phyloP scores from a whole-genome alignment of 2,113 vertebrate genomes.

The Apodemus sylvaticus region DNA sequence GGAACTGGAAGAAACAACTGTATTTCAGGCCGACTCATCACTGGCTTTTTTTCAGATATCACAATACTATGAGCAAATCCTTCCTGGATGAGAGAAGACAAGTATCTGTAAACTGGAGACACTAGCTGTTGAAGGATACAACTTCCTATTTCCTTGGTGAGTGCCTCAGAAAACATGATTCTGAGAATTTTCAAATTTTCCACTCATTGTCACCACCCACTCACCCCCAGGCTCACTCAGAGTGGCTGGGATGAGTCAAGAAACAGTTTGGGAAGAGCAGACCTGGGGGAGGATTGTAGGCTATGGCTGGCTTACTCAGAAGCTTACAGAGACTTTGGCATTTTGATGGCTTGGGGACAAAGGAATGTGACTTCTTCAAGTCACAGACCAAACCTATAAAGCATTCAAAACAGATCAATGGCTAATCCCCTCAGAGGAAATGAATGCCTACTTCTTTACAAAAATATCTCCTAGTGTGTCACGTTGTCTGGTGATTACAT shows the following conservation, averaged over 20 bases:
- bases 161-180: constrained; percentile 8
- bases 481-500: background rate
- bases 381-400: background rate
- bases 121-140: constrained; percentile 32
- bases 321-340: constrained; percentile 30
- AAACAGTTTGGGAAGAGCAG: background rate
- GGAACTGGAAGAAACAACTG: background rate
- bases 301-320: constrained; percentile 26
- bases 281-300: background rate
- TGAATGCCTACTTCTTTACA: background rate
- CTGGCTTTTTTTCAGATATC: constrained; percentile 9
- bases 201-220: constrained; percentile 31
- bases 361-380: background rate
- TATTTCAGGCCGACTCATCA: constrained; percentile 28
- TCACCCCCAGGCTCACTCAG: background rate
- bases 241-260: constrained; percentile 67
- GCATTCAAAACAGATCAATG: background rate
- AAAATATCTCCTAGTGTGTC: constrained; percentile 13
- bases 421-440: constrained; percentile 54
- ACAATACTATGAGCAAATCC: constrained; percentile 19
- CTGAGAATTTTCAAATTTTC: constrained; percentile 49
- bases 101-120: background rate
- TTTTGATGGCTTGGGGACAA: background rate
- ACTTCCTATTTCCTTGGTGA: constrained; percentile 68
- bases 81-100: constrained; percentile 24